Evolutionary conservation across 2,113 vertebrate genomes (phyloP), one percentile per base, ranked within the genome.

Genomic region (Leptocoma aspasia): DNA sequence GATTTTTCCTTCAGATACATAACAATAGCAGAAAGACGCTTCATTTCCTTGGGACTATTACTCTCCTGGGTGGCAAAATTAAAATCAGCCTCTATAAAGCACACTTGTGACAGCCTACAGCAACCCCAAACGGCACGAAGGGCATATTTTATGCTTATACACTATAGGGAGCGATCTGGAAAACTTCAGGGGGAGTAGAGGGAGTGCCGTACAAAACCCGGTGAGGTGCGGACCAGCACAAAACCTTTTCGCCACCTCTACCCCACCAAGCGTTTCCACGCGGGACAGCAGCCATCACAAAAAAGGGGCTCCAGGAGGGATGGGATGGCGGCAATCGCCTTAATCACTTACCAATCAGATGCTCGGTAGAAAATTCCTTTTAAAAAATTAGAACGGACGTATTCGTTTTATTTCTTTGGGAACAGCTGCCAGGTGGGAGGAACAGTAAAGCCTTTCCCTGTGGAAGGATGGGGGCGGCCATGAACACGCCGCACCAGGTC

Each of bases 11-110:
- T 94, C 35, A 59, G 66, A 91, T 94, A 79, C 57, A 86, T 61
- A 97, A 97, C 97, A 97, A 95, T 96, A 94, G 94, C 82, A 97
- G 76, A 92, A 83, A 88, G 71, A 90, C 1, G 12, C 82, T 93
- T 92, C 90, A 68, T 95, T 95, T 96, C 85, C 82, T 82, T 94
- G 91, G 94, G 92, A 96, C 91, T 88, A 79, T 92, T 92, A 54
- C 84, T 89, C 79, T 92, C 63, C 82, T 93, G 96, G 95, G 95
- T 96, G 89, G 94, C 82, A 92, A 95, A 95, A 97, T 95, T 94
- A 95, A 95, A 97, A 84, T 94, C 96, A 97, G 95, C 90, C 85
- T 69, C 69, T 33, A 33, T 35, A 82, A 96, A 92, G 89, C 60
- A 37, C 76, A 23, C 59, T 94, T 80, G 84, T 80, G 82, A 52